phyloP scores from a whole-genome alignment of 64 coral and sea anemone species.

The Actinia tenebrosa region DNA sequence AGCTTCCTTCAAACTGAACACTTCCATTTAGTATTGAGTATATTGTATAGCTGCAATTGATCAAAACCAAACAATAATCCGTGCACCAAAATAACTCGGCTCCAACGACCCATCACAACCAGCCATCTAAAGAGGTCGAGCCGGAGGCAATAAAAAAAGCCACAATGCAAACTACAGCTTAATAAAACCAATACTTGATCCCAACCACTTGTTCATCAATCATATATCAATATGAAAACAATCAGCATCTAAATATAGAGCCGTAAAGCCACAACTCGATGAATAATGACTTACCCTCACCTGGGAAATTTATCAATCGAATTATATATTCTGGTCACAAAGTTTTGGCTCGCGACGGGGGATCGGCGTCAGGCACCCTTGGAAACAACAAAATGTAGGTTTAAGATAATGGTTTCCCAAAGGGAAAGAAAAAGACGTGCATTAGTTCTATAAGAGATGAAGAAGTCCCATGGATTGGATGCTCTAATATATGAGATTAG shows the following conservation, averaged over 20 bases:
- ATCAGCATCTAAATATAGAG: not conserved
- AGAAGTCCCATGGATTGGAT: not conserved
- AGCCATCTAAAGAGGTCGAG: not conserved
- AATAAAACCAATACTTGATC: not conserved
- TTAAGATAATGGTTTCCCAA: not conserved
- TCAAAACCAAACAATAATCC: not conserved
- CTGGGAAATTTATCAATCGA: not conserved
- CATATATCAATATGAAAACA: not conserved
- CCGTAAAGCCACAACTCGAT: not conserved
- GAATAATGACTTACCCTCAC: not conserved
- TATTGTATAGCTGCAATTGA: not conserved
- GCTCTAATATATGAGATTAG: no score
- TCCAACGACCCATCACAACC: not conserved
- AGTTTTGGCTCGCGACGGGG: not conserved
- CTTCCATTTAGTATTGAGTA: no score
- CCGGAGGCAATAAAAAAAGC: not conserved
- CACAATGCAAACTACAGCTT: not conserved
- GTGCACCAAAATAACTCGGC: not conserved
- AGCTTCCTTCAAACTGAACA: no score
- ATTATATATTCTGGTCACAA: not conserved
- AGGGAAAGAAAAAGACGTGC: not conserved
- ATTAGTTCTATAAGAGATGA: not conserved
- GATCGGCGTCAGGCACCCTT: not conserved
- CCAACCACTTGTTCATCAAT: not conserved
- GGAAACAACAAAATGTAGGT: not conserved